Conservation (phyloP, 2,797 vertebrate species). For the Malacoctenus gilli region DNA sequence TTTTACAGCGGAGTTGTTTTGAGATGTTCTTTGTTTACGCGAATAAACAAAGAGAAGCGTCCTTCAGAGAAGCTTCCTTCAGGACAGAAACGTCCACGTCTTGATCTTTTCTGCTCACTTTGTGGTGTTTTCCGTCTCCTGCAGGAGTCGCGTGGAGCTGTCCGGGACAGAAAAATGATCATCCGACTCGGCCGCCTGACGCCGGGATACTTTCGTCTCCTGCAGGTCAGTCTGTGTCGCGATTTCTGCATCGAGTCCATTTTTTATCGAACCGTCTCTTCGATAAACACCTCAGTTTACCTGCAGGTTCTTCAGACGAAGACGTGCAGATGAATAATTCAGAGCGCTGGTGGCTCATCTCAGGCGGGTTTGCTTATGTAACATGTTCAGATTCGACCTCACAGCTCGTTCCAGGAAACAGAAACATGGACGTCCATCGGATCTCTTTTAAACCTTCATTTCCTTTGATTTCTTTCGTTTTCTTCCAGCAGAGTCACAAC, state of each 20-base stretch:
- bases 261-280: neutral
- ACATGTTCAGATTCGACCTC: conserved; percentile 24
- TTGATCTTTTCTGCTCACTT: neutral
- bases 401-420: neutral
- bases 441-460: too few relatives aligned
- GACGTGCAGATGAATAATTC: conserved; percentile 41
- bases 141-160: too few relatives aligned
- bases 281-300: neutral
- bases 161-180: conserved; percentile 69
- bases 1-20: too few relatives aligned
- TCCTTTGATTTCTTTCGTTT: too few relatives aligned
- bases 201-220: conserved; percentile 89
- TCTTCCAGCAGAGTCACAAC: too few relatives aligned
- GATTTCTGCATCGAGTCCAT: neutral
- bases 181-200: conserved; percentile 86
- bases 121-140: too few relatives aligned
- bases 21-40: too few relatives aligned
- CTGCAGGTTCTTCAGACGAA: neutral
- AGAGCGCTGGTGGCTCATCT: conserved; percentile 9
- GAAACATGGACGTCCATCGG: neutral
- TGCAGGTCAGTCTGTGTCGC: conserved; percentile 82
- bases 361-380: conserved; percentile 27
- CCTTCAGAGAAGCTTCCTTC: too few relatives aligned
- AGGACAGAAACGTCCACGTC: neutral
- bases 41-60: too few relatives aligned